Conservation (phyloP, 2,888 invertebrate genomes). For the Graphium colonna region DNA sequence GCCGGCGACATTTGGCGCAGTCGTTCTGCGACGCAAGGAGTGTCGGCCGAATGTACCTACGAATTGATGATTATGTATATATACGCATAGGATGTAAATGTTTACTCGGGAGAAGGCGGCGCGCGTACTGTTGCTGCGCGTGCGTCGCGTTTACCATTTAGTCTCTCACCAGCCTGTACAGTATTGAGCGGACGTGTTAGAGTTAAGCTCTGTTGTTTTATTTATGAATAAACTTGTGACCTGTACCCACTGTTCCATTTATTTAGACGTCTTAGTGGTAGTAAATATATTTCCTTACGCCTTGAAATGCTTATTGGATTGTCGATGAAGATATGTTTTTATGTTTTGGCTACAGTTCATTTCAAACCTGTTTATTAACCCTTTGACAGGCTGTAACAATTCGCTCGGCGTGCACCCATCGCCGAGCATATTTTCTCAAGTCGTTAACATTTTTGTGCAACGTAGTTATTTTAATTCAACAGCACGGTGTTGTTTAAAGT, state of each 20-base stretch:
- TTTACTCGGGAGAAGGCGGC: constrained; percentile 8
- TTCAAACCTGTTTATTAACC: too few species aligned
- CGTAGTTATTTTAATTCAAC: too few species aligned
- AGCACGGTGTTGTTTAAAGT: too few species aligned
- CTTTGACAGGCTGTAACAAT: too few species aligned
- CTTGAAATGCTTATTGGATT: too few species aligned
- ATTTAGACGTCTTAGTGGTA: neutral
- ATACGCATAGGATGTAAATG: constrained; percentile 26
- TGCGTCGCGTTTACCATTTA: constrained; percentile 27
- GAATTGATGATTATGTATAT: constrained; percentile 14
- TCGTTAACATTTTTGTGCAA: too few species aligned
- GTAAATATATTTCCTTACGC: too few species aligned
- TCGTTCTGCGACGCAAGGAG: constrained; percentile 21
- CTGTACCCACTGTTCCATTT: constrained; percentile 11
- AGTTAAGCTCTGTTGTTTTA: constrained; percentile 30
- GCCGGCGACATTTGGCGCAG: too few species aligned
- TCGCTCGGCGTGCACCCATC: too few species aligned
- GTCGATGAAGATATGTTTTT: too few species aligned
- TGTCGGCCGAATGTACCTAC: constrained; percentile 22
- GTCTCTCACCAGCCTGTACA: constrained; percentile 63
- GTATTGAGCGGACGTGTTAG: constrained; percentile 76
- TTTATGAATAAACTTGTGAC: constrained; percentile 24
- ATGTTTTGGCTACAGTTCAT: too few species aligned
- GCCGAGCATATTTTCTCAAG: too few species aligned
- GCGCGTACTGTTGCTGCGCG: constrained; percentile 22